Base-by-base conservation (phyloP, 1,140 invertebrate species). In the Chionoecetes opilio region DNA sequence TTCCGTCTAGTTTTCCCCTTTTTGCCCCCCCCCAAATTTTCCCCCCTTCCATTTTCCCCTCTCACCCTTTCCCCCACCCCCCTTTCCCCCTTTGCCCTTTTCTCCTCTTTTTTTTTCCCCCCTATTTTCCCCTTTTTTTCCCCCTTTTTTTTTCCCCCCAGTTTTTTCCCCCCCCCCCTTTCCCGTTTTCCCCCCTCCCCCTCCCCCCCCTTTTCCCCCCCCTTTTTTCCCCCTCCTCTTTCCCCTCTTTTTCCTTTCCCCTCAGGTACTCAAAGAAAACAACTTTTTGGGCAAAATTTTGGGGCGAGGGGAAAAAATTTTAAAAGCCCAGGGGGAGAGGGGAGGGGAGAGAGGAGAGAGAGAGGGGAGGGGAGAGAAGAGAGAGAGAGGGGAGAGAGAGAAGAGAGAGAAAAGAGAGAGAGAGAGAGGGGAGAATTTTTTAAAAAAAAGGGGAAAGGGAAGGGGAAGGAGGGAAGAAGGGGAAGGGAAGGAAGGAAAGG, bases 261-360 rank as follows among this genome's bases (percentile, higher is more conserved):
- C n/a, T n/a, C 63, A n/a, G n/a, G n/a, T n/a, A 26, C 63, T 75
- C 63, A 75, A 75, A 75, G 63, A 75, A 75, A n/a, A 75, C 63
- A 75, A 75, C n/a, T 75, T 75, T 75, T 29, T n/a, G 21, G 63
- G 63, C n/a, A 0, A 75, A 75, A 87, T 75, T 75, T 75, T 75
- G 63, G 63, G 63, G 21, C 63, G 21, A 75, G 63, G 63, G 63
- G 63, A n/a, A 75, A 46, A 46, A 75, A 21, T 26, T 75, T 75
- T 75, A 53, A n/a, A 53, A n/a, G 63, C 26, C 21, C 63, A 8
- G n/a, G 53, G 53, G 53, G 53, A 63, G 53, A 21, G 53, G 3
- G 53, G 17, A 21, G 17, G 21, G 17, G 21, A 26, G 21, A 26
- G 21, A 26, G 21, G 53, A 63, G 53, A 63, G 53, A 63, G 53